Evolutionary conservation across 2,888 invertebrate genomes (phyloP).

Genomic region (Noctuana brunneofusca): DNA sequence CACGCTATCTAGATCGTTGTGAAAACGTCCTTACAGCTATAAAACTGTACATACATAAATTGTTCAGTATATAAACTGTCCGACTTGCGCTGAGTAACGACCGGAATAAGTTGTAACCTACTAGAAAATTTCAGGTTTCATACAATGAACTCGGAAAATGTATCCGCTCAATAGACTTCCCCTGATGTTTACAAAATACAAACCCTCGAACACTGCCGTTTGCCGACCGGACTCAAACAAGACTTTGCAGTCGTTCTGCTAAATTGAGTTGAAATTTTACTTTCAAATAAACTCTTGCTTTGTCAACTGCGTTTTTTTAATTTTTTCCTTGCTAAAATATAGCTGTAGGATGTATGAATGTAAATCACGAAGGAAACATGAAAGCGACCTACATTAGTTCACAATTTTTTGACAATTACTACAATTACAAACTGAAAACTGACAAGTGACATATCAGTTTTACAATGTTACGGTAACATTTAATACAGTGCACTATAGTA

Average conservation of each 20-base stretch:
- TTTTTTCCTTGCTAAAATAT: background rate
- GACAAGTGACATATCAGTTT: too few species aligned
- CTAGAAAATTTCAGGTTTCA: constrained; percentile 26
- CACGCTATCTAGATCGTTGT: background rate
- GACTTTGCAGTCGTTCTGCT: constrained; percentile 1
- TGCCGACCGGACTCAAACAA: constrained; percentile 9
- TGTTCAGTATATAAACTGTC: constrained; percentile 15
- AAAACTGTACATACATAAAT: constrained; percentile 3
- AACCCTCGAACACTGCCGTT: constrained; percentile 16
- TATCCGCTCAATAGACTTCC: constrained; percentile 19
- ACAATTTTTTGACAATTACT: too few species aligned
- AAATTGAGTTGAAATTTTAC: constrained; percentile 16
- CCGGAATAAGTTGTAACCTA: constrained; percentile 11
- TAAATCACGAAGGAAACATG: background rate
- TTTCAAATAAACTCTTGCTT: constrained; percentile 9
- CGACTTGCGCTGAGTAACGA: background rate
- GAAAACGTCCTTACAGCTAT: background rate
- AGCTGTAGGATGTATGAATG: background rate
- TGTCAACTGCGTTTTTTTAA: background rate
- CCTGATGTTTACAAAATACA: constrained; percentile 18
- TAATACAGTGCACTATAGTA: background rate
- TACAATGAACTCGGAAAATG: constrained; percentile 15
- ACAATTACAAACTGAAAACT: too few species aligned
- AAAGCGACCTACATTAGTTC: too few species aligned
- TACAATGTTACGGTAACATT: too few species aligned